Base-by-base conservation (phyloP, 2,797 vertebrate genomes). In the Phoebastria nigripes region DNA sequence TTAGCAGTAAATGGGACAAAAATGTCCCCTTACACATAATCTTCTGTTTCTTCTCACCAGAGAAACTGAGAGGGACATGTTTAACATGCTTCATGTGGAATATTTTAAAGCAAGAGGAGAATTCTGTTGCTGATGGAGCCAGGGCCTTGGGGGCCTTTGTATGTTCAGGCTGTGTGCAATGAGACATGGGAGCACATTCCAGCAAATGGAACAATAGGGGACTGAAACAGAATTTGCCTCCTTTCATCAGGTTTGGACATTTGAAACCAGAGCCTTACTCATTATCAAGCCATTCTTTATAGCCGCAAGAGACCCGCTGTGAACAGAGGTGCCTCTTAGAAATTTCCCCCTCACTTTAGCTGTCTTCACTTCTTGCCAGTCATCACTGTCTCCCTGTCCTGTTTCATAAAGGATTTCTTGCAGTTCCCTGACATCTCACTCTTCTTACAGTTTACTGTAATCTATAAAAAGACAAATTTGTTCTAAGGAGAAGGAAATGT, bases 381-480 rank as follows among this genome's bases (percentile, higher is more conserved):
- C 1, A 0, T 88, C 63, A 56, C 82, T 77, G 78, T 59, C 66
- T 94, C 49, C n/a, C 54, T 95, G 73, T 95, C 67, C 65, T 62
- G 44, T 86, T 93, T 87, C 94, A 77, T 93, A 91, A 94, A 95
- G 49, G 35, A 58, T 70, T 95, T 67, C 79, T 85, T 93, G 70
- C 63, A 90, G 37, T 94, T 94, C 15, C 54, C 72, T 87, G 89
- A 92, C 83, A 87, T 93, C 63, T 95, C 80, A 76, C 46, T 84
- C 59, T 89, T 44, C 69, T 85, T 76, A 72, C 51, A 83, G 47
- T 5, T 94, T 87, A 86, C 76, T 88, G 76, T 87, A 91, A 94
- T 93, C 82, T 96, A 35, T 67, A 86, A 91, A 72, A 90, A 80
- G 82, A 82, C 86, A 91, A 89, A 89, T 95, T 88, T 90, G 46